A percentile compares a stretch with the other conserved stretches of the same genome.
Evolutionary conservation across 2,888 invertebrate genomes (phyloP).

Genomic region (Saturnia pavonia): DNA sequence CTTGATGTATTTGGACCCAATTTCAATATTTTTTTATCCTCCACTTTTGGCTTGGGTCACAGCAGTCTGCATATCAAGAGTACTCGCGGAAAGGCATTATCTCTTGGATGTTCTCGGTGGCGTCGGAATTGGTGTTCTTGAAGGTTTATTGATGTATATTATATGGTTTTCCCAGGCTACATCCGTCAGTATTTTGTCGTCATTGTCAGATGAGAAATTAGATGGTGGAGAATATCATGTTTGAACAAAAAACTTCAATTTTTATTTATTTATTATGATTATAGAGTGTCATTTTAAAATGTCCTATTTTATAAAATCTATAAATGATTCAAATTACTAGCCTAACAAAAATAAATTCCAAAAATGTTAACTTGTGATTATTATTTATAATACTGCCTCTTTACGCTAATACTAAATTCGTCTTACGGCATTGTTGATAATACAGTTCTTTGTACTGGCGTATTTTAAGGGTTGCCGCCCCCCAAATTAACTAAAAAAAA

Average conservation of each 20-base stretch:
- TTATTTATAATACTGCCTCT: not conserved
- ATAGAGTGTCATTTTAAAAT: not conserved
- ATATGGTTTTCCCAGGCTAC: conserved; percentile 87
- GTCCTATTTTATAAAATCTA: not conserved
- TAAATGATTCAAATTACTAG: not conserved
- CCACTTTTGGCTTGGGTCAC: conserved; percentile 88
- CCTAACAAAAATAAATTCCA: not conserved
- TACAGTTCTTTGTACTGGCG: not conserved
- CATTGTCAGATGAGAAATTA: conserved; percentile 85
- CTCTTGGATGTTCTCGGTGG: conserved; percentile 92
- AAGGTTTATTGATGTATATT: conserved; percentile 84
- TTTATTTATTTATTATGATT: not conserved
- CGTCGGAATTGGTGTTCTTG: conserved; percentile 85
- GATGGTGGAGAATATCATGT: conserved; percentile 87
- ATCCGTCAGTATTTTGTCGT: conserved; percentile 81
- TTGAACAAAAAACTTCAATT: too few relatives aligned
- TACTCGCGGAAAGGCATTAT: conserved; percentile 93
- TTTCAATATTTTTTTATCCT: conserved; percentile 82
- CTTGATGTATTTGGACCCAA: conserved; percentile 84
- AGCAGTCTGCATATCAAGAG: conserved; percentile 88
- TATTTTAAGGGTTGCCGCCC: not conserved
- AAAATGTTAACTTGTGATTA: not conserved
- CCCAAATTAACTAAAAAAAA: not conserved
- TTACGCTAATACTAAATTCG: not conserved
- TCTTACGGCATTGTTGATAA: not conserved